phyloP scores from a whole-genome alignment of 2,888 invertebrate species.

The Andrena bucephala region DNA sequence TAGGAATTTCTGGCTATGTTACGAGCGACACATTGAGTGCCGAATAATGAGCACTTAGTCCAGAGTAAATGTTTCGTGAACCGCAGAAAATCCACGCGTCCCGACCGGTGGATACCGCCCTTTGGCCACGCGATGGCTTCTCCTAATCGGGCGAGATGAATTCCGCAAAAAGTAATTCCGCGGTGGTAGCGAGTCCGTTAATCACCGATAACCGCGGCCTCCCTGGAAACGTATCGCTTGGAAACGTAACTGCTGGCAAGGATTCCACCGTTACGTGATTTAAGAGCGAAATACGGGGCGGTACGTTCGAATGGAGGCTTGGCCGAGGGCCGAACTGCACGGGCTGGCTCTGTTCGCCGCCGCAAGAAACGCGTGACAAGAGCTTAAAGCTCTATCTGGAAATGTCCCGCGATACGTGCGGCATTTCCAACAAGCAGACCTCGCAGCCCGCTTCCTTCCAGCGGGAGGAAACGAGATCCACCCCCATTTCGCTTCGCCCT shows the following conservation, averaged over 20 bases:
- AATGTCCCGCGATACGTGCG: slow-evolving; percentile 53
- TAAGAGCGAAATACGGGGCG: slow-evolving; percentile 44
- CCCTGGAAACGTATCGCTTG: slow-evolving; percentile 26
- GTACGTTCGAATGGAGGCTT: slow-evolving; percentile 26
- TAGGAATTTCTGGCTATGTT: neutral
- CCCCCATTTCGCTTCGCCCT: neutral
- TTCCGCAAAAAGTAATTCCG: slow-evolving; percentile 26
- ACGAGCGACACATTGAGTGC: neutral
- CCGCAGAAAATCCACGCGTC: slow-evolving; percentile 15
- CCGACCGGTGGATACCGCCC: neutral
- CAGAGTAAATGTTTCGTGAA: slow-evolving; percentile 5
- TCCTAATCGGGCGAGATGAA: slow-evolving; percentile 29
- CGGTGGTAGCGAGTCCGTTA: slow-evolving; percentile 36
- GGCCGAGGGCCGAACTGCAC: slow-evolving; percentile 40
- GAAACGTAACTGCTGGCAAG: slow-evolving; percentile 46
- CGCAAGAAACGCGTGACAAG: slow-evolving; percentile 56
- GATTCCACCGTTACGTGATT: slow-evolving; percentile 55
- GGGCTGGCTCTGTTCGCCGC: slow-evolving; percentile 7
- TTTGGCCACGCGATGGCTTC: neutral
- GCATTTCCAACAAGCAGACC: slow-evolving; percentile 57
- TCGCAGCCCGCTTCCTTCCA: neutral
- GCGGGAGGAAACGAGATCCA: neutral
- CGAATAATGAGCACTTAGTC: slow-evolving; percentile 3
- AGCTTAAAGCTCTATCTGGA: slow-evolving; percentile 54
- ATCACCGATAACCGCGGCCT: slow-evolving; percentile 37